Evolutionary conservation across 2,888 invertebrate species (phyloP).

Genomic region (Ophion costatus): DNA sequence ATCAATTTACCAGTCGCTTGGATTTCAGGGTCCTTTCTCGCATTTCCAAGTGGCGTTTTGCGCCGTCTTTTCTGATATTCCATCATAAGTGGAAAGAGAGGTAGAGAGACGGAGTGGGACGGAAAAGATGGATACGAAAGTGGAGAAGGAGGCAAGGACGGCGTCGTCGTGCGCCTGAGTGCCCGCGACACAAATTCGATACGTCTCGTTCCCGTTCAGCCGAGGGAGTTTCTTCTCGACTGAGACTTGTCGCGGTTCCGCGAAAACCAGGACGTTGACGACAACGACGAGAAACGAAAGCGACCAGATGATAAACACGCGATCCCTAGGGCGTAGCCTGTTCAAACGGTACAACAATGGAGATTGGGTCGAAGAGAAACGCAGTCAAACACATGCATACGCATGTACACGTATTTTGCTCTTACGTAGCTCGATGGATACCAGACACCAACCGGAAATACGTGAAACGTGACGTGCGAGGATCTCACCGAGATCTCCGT

Average conservation of each 20-base stretch:
- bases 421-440: conserved; percentile 38
- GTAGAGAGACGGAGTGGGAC: not conserved
- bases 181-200: conserved; percentile 63
- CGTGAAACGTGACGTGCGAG: conserved; percentile 59
- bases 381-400: not conserved
- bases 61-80: conserved; percentile 28
- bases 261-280: conserved; percentile 53
- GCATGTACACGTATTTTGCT: conserved; percentile 7
- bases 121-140: conserved; percentile 26
- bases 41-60: conserved; percentile 24
- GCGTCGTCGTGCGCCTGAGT: conserved; percentile 55
- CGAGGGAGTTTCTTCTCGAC: conserved; percentile 48
- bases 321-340: not conserved
- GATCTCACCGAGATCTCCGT: conserved; percentile 51
- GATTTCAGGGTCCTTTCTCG: not conserved
- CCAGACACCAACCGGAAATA: conserved; percentile 63
- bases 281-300: conserved; percentile 33
- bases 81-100: conserved; percentile 1
- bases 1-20: conserved; percentile 31
- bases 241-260: conserved; percentile 38
- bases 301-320: not conserved
- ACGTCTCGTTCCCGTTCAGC: conserved; percentile 44
- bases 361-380: not conserved
- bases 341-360: not conserved
- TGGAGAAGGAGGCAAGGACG: conserved; percentile 18